Base-by-base conservation (phyloP, 2,113 vertebrate genomes). In the Apistogramma diplotaenia region DNA sequence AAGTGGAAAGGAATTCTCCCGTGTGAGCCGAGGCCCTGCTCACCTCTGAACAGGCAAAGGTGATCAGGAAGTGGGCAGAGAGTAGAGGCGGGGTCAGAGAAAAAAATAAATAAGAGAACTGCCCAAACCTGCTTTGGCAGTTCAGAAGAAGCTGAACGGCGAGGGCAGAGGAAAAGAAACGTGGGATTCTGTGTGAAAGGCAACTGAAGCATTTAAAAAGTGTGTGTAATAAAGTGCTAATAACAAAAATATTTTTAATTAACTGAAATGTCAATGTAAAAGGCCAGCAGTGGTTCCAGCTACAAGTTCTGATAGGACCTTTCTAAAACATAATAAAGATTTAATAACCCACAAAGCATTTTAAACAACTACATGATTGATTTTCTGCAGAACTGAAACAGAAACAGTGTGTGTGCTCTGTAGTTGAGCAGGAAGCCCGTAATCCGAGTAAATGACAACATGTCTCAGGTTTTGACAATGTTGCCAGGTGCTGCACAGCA, bases 21-120 rank as follows among this genome's bases (percentile, higher is more conserved):
- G 65, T 80, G 82, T 72, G 83, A 90, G 79, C 80, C 74, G 61
- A 54, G 49, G 82, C 62, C 53, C 74, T 78, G 82, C 84, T 91
- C 86, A 90, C 86, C 87, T 91, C 70, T 8, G 46, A 70, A 29
- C 86, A 59, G 76, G 79, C 74, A 75, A 90, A 94, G 92, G 92
- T 92, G 91, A 93, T 46, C 90, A 90, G 93, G 92, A 94, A 93
- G 89, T 89, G 54, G 43, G 58, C 46, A 29, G 62, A 16, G 76
- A 43, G 54, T 72, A 72, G 73, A 89, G 89, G 92, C 18, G 91
- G 85, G 27, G 88, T 74, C 55, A 65, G 11, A 25, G 18, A 49
- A 82, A 89, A 35, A 87, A 80, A 86, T 93, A 89, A 93, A 91
- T 81, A 88, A 56, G 53, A 54, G 54, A 85, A 90, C 90, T 87